These are phyloP conservation scores for Lophochroa leadbeateri DNA, from an alignment of 2,113 vertebrate genomes.

Conservation along the genomic window DNA sequence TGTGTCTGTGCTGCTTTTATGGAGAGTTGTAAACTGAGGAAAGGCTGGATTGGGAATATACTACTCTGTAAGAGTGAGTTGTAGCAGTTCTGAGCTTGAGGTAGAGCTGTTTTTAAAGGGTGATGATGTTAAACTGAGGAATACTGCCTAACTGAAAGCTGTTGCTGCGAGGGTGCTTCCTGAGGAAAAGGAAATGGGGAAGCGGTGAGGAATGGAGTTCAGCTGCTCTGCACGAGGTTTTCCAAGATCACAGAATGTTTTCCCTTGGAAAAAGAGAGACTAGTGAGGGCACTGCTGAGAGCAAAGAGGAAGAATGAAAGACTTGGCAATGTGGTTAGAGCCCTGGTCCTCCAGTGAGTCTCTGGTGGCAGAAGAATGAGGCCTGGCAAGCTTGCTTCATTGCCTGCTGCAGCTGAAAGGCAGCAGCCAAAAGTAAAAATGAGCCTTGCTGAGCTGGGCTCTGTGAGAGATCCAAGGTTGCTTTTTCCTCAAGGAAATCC, in stretches of 20 bases:
- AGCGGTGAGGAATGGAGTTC: neutral
- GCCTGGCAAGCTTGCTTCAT: neutral
- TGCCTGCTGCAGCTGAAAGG: neutral
- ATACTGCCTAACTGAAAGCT: neutral
- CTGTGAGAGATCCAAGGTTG: neutral
- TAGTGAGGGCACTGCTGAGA: neutral
- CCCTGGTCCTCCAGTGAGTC: neutral
- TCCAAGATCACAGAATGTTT: neutral
- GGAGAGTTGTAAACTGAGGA: neutral
- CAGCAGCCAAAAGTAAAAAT: neutral
- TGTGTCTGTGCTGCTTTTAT: neutral
- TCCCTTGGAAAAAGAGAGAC: neutral
- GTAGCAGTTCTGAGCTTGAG: neutral
- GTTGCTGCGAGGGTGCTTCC: neutral
- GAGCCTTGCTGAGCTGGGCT: neutral
- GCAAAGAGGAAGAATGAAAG: neutral
- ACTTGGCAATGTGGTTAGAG: neutral
- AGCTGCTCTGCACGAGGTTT: neutral
- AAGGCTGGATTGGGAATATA: neutral
- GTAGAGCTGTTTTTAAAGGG: neutral
- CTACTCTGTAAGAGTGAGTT: neutral
- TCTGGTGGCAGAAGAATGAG: neutral
- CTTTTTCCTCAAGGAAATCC: neutral
- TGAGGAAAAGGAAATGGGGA: neutral
- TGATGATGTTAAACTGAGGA: neutral